Base-by-base conservation (phyloP, 2,113 vertebrate species). In the Lepidothrix coronata region DNA sequence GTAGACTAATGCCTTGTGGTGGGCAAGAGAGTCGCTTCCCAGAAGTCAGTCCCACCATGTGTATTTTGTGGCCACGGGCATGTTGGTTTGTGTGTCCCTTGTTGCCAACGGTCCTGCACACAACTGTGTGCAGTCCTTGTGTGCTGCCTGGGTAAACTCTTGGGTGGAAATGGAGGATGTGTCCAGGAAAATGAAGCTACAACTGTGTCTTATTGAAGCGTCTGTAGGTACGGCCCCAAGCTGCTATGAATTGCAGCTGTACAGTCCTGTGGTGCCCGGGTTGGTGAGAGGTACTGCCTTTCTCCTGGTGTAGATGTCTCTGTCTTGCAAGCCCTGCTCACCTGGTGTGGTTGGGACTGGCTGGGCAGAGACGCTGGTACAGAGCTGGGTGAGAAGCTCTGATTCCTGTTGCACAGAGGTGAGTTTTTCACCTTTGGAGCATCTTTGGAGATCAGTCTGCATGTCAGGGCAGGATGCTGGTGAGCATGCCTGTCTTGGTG, bases 51-150 rank as follows among this genome's bases (percentile, higher is more conserved):
- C 22, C n/a, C 13, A 25, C 9, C 7, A 1, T 0, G 4, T 25
- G 12, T 63, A 10, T 8, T 4, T n/a, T n/a, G 31, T 43, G 48
- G 23, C 49, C 0, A 0, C 46, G 55, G 41, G 8, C 12, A 11
- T 4, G 1, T 1, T 31, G 74, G 16, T 25, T 17, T 44, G 22
- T 1, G 2, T 71, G 48, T 59, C 8, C 62, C 5, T 0, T 17
- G 22, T 14, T 82, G 48, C 61, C n/a, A 57, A 15, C 1, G 3
- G 33, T 49, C 41, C 43, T 33, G 9, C 57, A 35, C n/a, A 21
- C 22, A 17, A 24, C 4, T 37, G 6, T 24, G 5, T 8, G 31
- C 21, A 43, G 35, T 15, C 35, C 19, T 39, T 28, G 21, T 30
- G 2, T 3, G 9, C 43, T 41, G 16, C 31, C 33, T 58, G 22